phyloP scores from a whole-genome alignment of 2,888 invertebrate species.

The Drosophila acutilabella region DNA sequence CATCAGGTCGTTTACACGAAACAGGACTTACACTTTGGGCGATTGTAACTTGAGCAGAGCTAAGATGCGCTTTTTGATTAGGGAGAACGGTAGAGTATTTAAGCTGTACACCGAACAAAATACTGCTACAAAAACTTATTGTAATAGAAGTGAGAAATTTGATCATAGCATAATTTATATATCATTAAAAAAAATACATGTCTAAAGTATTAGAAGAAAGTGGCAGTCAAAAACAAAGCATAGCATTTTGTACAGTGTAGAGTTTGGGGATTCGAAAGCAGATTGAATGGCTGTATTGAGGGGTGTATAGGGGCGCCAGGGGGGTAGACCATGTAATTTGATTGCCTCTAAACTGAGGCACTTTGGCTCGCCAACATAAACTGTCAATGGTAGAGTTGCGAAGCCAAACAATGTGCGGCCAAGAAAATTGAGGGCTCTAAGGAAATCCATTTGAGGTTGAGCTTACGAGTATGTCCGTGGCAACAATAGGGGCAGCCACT shows the following conservation, averaged over 20 bases:
- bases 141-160: too few species aligned
- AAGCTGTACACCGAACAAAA: neutral
- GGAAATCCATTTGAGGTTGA: constrained; percentile 25
- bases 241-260: neutral
- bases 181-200: too few species aligned
- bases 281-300: neutral
- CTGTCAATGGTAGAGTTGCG: constrained; percentile 31
- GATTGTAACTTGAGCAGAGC: neutral
- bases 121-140: too few species aligned
- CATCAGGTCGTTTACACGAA: neutral
- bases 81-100: constrained; percentile 1
- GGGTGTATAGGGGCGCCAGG: neutral
- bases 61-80: constrained; percentile 4
- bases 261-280: neutral
- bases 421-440: constrained; percentile 36
- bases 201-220: too few species aligned
- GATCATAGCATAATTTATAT: too few species aligned
- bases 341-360: constrained; percentile 27
- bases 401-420: constrained; percentile 21
- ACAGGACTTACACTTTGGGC: neutral
- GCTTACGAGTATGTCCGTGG: constrained; percentile 9
- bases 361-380: constrained; percentile 22
- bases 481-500: constrained; percentile 3
- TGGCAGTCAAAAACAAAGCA: neutral
- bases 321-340: constrained; percentile 23